Evolutionary conservation across 1,140 invertebrate species (phyloP).

Genomic region (Orchestia grillus): DNA sequence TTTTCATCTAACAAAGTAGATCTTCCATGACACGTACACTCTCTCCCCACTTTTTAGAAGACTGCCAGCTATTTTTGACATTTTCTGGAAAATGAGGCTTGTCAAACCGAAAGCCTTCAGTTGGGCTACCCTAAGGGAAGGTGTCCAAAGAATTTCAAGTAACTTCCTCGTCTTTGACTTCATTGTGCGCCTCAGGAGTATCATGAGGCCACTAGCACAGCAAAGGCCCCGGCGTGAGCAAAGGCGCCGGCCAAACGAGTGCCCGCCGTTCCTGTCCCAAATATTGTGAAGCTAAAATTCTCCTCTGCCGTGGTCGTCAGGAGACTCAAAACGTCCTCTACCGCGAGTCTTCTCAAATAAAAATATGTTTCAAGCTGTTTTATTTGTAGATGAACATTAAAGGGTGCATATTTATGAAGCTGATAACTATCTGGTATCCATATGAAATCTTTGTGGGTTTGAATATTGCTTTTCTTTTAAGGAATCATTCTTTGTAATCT

Average conservation of each 20-base stretch:
- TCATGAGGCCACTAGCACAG: neutral
- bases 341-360: no score
- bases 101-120: slow-evolving; percentile 47
- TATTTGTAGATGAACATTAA: no score
- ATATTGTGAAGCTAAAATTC: neutral
- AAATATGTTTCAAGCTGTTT: no score
- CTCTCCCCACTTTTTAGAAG: neutral
- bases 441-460: no score
- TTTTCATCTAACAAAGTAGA: slow-evolving; percentile 45
- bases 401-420: no score
- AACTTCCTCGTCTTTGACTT: slow-evolving; percentile 32
- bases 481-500: no score
- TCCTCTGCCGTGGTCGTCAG: neutral
- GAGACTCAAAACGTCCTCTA: no score
- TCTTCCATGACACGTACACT: slow-evolving; percentile 37
- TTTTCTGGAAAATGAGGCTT: slow-evolving; percentile 40
- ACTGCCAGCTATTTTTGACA: neutral
- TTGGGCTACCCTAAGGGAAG: slow-evolving; percentile 1
- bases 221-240: neutral
- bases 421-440: no score
- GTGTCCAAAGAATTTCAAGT: slow-evolving; percentile 44
- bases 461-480: no score
- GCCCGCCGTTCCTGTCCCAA: neutral
- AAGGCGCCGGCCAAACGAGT: neutral
- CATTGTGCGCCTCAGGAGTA: slow-evolving; percentile 7